A percentile compares a stretch with the other conserved stretches of the same genome.
phyloP scores from a whole-genome alignment of 2,888 invertebrate genomes.

The Dione juno region DNA sequence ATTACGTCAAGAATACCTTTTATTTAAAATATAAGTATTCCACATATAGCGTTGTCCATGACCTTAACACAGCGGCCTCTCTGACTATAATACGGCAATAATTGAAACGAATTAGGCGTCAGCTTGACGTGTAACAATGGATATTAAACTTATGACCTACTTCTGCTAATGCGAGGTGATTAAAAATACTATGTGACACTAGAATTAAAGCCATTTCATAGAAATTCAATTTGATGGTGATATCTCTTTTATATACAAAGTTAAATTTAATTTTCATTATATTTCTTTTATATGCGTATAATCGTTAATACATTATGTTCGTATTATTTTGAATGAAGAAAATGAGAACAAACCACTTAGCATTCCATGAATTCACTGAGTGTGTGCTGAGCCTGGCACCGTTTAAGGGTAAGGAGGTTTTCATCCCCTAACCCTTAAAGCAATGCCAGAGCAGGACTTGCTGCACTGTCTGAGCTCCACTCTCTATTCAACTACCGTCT shows the following conservation, averaged over 20 bases:
- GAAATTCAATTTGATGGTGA: conserved; percentile 14
- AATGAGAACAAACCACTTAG: no score
- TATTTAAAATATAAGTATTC: neutral
- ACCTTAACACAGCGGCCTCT: neutral
- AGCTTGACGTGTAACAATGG: conserved; percentile 20
- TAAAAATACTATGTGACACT: neutral
- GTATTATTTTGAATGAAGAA: no score
- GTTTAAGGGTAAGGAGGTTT: no score
- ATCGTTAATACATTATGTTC: no score
- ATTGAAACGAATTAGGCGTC: conserved; percentile 22
- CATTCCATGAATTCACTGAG: no score
- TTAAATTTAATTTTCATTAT: neutral
- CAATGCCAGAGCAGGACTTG: no score
- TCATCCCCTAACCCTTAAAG: no score
- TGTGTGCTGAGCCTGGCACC: no score
- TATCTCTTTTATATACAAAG: neutral
- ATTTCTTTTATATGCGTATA: neutral
- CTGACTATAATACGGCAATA: conserved; percentile 10
- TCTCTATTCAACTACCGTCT: no score
- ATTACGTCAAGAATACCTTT: neutral
- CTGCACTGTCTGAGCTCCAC: no score
- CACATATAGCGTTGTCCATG: neutral
- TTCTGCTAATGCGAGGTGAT: conserved; percentile 15
- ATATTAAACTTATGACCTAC: conserved; percentile 19
- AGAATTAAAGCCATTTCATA: neutral